Conservation (phyloP, 2,113 vertebrate genomes). For the Pseudois nayaur region DNA sequence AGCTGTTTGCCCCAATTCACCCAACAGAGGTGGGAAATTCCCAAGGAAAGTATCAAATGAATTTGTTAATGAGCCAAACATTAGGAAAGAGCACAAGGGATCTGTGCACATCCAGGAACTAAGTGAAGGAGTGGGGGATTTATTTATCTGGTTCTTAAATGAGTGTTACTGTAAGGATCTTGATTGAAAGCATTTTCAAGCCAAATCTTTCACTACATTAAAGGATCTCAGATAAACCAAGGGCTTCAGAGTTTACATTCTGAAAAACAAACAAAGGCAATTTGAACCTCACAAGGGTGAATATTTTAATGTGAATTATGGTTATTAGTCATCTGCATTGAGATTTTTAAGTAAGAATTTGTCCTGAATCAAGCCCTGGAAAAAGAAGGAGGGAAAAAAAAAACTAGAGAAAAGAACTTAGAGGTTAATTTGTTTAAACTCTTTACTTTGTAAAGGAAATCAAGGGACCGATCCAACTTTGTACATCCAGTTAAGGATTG, state of each 20-base stretch:
- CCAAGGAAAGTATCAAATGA: constrained; percentile 82
- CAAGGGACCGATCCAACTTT: neutral
- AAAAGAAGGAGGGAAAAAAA: neutral
- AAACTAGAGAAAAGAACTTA: neutral
- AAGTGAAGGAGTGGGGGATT: constrained; percentile 60
- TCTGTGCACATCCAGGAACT: constrained; percentile 64
- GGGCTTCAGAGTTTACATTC: neutral
- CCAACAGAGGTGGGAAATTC: constrained; percentile 70
- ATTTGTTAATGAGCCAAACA: constrained; percentile 78
- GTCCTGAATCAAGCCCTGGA: neutral
- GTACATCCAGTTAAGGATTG: neutral
- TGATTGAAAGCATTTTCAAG: constrained; percentile 52
- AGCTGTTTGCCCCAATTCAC: constrained; percentile 68
- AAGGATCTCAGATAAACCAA: neutral
- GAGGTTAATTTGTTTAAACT: neutral
- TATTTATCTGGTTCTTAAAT: constrained; percentile 67
- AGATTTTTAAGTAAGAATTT: neutral
- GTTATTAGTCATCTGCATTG: neutral
- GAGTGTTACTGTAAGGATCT: constrained; percentile 41
- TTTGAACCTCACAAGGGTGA: neutral
- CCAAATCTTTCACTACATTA: constrained; percentile 31
- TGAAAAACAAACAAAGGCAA: neutral
- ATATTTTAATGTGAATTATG: neutral
- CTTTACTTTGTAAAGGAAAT: neutral
- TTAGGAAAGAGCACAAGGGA: constrained; percentile 49